A percentile compares a stretch with the other conserved stretches of the same genome.
Evolutionary conservation across 1,140 invertebrate species (phyloP).

Genomic region (Leptestheria dahalacensis): DNA sequence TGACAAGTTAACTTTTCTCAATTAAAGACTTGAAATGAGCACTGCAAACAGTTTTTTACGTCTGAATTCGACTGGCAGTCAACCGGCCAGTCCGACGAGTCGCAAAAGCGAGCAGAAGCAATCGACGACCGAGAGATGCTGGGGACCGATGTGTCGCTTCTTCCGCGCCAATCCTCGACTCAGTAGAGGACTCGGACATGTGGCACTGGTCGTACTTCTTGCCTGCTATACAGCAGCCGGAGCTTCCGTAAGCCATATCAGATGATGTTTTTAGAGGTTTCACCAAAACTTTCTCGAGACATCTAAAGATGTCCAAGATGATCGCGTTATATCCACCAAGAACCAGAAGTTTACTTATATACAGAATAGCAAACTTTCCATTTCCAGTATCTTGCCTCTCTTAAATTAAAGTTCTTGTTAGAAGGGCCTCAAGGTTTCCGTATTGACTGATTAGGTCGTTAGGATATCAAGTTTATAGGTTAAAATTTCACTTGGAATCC

Average conservation of each 20-base stretch:
- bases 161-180: constrained; percentile 8
- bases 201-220: constrained; percentile 9
- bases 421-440: too few relatives aligned
- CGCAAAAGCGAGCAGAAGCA: background rate
- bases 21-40: background rate
- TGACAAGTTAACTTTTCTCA: background rate
- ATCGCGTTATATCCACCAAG: too few relatives aligned
- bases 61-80: constrained; percentile 13
- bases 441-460: too few relatives aligned
- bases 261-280: too few relatives aligned
- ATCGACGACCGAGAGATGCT: background rate
- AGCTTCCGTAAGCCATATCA: constrained; percentile 15
- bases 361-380: too few relatives aligned
- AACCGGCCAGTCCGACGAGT: constrained; percentile 9
- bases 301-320: too few relatives aligned
- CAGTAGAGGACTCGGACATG: constrained; percentile 3
- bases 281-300: too few relatives aligned
- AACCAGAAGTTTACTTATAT: too few relatives aligned
- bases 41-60: constrained; percentile 11
- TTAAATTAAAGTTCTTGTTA: too few relatives aligned
- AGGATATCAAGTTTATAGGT: too few relatives aligned
- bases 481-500: too few relatives aligned
- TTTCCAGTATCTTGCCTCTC: too few relatives aligned
- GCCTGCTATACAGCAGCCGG: constrained; percentile 11
- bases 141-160: background rate